Conservation (phyloP, 2,888 invertebrate genomes). For the Torymus tubicola region DNA sequence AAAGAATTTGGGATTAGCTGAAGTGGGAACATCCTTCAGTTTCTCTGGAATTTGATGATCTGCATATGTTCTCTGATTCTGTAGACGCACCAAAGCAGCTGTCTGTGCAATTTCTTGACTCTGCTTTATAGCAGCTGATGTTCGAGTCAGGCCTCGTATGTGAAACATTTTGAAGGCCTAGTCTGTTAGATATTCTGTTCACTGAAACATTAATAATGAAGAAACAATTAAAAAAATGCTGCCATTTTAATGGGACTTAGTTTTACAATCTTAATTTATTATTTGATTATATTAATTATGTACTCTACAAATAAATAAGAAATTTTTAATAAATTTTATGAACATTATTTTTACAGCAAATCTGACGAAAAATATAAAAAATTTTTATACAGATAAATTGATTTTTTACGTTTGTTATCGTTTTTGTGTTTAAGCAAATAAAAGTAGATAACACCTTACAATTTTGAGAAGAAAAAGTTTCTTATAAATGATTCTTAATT, state of each 20-base stretch:
- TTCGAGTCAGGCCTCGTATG: constrained; percentile 60
- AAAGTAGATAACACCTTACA: no score
- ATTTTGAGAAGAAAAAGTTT: no score
- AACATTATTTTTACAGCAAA: no score
- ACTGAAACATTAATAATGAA: not conserved
- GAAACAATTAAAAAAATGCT: not conserved
- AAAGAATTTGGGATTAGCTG: constrained; percentile 92
- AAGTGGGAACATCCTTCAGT: constrained; percentile 87
- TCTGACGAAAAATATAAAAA: no score
- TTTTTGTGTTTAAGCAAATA: no score
- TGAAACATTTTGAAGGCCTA: constrained; percentile 48
- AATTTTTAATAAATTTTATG: no score
- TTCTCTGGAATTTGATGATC: constrained; percentile 90
- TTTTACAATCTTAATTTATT: no score
- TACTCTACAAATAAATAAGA: no score
- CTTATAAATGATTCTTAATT: no score
- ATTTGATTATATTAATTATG: no score
- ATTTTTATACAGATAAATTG: no score
- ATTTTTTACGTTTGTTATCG: no score
- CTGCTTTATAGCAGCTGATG: constrained; percentile 78
- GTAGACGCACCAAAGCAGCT: constrained; percentile 60
- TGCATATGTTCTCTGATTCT: constrained; percentile 77
- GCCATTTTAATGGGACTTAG: not conserved
- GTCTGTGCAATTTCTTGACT: constrained; percentile 77
- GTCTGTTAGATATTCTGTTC: not conserved